Conservation (phyloP, 2,888 invertebrate species). For the Pterostichus niger region DNA sequence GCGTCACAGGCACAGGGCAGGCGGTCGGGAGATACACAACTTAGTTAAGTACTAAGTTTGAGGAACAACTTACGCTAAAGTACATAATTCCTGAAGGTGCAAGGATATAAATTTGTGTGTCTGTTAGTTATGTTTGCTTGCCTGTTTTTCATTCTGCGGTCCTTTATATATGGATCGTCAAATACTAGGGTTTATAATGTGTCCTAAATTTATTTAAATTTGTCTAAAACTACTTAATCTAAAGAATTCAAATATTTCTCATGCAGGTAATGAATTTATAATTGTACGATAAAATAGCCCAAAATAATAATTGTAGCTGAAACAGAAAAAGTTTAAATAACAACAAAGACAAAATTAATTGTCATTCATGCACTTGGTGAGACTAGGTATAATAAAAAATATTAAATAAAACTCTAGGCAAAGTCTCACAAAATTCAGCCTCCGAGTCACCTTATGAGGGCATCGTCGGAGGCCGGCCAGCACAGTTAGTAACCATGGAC, state of each 20-base stretch:
- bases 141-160: constrained; percentile 39
- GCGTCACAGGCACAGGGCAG: constrained; percentile 17
- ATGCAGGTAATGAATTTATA: too few species aligned
- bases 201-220: constrained; percentile 14
- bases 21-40: constrained; percentile 41
- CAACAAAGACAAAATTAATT: too few species aligned
- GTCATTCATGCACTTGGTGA: too few species aligned
- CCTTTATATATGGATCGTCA: constrained; percentile 37
- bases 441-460: too few species aligned
- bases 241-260: background rate
- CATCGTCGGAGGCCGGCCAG: too few species aligned
- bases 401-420: too few species aligned
- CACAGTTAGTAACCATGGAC: too few species aligned
- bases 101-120: constrained; percentile 53
- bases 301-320: too few species aligned
- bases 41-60: constrained; percentile 57
- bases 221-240: background rate
- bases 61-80: constrained; percentile 51
- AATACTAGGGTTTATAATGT: background rate
- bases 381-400: too few species aligned
- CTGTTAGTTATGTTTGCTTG: constrained; percentile 53
- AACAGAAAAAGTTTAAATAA: too few species aligned
- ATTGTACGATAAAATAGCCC: too few species aligned
- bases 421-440: too few species aligned
- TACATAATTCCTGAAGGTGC: constrained; percentile 51